A percentile compares a stretch with the other conserved stretches of the same genome.
Evolutionary conservation across 1,140 invertebrate genomes (phyloP).

Genomic region (Vanessa tameamea): DNA sequence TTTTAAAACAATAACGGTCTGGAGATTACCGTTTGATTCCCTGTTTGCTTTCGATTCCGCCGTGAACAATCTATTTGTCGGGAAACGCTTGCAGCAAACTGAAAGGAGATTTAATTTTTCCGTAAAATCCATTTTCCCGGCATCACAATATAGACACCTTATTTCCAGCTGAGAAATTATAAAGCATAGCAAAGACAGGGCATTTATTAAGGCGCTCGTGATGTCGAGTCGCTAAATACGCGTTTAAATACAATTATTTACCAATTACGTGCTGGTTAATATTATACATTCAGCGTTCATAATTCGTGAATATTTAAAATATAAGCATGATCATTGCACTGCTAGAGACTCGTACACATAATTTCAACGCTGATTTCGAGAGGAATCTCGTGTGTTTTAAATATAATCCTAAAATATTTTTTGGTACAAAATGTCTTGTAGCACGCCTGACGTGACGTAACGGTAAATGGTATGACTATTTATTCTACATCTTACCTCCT

Average conservation of each 20-base stretch:
- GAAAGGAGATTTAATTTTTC: slow-evolving; percentile 37
- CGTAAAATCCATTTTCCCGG: slow-evolving; percentile 34
- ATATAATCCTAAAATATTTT: too few species aligned
- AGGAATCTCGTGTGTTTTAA: too few species aligned
- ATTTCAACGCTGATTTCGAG: too few species aligned
- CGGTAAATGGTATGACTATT: too few species aligned
- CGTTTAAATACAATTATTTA: not conserved
- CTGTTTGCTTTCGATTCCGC: slow-evolving; percentile 33
- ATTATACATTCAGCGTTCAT: too few species aligned
- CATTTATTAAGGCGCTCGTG: slow-evolving; percentile 29
- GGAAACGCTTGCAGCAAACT: slow-evolving; percentile 23
- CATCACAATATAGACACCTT: slow-evolving; percentile 37
- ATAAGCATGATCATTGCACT: too few species aligned
- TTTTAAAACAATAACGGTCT: slow-evolving; percentile 28
- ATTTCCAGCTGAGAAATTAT: slow-evolving; percentile 35
- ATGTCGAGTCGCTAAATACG: slow-evolving; percentile 13
- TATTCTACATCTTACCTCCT: too few species aligned
- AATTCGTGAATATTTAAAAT: too few species aligned
- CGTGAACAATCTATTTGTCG: slow-evolving; percentile 34
- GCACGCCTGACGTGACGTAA: too few species aligned
- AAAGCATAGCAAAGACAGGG: slow-evolving; percentile 34
- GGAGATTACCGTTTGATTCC: slow-evolving; percentile 25
- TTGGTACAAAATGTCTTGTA: too few species aligned
- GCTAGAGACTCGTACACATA: too few species aligned
- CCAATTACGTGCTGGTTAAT: not conserved